phyloP scores from a whole-genome alignment of 2,888 invertebrate genomes.

The Nemotelus pantherinus region DNA sequence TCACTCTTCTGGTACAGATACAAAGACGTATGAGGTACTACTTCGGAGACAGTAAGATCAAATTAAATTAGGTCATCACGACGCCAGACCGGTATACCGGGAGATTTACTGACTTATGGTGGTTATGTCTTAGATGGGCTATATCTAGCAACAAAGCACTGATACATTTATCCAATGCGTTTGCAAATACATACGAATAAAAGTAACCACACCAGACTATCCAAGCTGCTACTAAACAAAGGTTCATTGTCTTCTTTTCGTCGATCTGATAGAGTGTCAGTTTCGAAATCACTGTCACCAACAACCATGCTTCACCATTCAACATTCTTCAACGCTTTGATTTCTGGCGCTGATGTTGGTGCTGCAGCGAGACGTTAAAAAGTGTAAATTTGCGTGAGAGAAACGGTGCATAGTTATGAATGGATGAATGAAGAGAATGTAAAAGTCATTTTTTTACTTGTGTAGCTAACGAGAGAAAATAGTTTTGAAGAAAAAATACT shows the following conservation, averaged over 20 bases:
- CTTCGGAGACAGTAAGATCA: neutral
- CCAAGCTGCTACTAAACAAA: neutral
- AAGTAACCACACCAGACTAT: too few relatives aligned
- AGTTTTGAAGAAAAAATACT: too few relatives aligned
- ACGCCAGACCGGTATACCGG: neutral
- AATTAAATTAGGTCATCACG: constrained; percentile 34
- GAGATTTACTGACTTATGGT: constrained; percentile 7
- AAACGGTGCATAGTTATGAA: constrained; percentile 23
- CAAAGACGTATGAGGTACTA: neutral
- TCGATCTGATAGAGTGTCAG: neutral
- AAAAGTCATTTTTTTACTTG: too few relatives aligned
- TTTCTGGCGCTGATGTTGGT: neutral
- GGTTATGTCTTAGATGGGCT: neutral
- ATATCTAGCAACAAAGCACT: neutral
- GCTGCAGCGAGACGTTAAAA: neutral
- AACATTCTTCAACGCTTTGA: neutral
- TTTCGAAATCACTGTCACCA: constrained; percentile 32
- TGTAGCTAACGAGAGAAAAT: too few relatives aligned
- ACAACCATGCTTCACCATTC: neutral
- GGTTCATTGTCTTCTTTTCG: constrained; percentile 4
- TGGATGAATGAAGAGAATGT: neutral
- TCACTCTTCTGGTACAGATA: constrained; percentile 17
- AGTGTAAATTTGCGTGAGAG: constrained; percentile 23
- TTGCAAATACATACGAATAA: too few relatives aligned
- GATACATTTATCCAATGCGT: too few relatives aligned